Evolutionary conservation across 2,797 vertebrate species (phyloP).

Genomic region (Onychomys torridus): DNA sequence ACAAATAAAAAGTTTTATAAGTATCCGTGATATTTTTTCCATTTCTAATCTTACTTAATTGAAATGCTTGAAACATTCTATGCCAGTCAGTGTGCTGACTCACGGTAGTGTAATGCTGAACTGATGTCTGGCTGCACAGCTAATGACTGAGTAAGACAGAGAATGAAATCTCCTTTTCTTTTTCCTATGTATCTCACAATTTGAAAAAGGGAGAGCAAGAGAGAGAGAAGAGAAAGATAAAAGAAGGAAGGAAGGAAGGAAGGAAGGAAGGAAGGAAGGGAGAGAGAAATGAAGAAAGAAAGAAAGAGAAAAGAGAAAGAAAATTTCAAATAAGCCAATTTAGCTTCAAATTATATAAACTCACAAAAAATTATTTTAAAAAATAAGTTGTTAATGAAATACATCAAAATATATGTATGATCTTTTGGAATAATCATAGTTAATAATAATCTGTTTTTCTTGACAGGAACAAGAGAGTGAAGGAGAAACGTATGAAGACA

Average conservation of each 20-base stretch:
- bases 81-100: neutral
- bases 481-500: slow-evolving; percentile 94
- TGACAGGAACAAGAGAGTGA: slow-evolving; percentile 88
- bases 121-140: neutral
- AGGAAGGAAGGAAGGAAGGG: no score
- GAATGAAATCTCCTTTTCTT: slow-evolving; percentile 35
- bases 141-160: neutral
- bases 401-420: neutral
- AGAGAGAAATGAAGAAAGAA: neutral
- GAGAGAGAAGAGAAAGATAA: neutral
- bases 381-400: slow-evolving; percentile 29
- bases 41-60: slow-evolving; percentile 57
- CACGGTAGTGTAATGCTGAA: neutral
- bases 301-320: neutral
- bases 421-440: slow-evolving; percentile 50
- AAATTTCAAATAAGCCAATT: neutral
- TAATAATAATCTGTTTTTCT: slow-evolving; percentile 66
- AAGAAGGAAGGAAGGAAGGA: rapidly evolving
- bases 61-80: slow-evolving; percentile 32
- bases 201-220: neutral
- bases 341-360: slow-evolving; percentile 4
- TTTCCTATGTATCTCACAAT: slow-evolving; percentile 37
- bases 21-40: neutral
- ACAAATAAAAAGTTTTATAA: slow-evolving; percentile 56
- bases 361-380: slow-evolving; percentile 1